Percentiles rank a stretch among this genome's conserved stretches.
Evolutionary conservation across 2,888 invertebrate species (phyloP).

Genomic region (Nysson spinosus): DNA sequence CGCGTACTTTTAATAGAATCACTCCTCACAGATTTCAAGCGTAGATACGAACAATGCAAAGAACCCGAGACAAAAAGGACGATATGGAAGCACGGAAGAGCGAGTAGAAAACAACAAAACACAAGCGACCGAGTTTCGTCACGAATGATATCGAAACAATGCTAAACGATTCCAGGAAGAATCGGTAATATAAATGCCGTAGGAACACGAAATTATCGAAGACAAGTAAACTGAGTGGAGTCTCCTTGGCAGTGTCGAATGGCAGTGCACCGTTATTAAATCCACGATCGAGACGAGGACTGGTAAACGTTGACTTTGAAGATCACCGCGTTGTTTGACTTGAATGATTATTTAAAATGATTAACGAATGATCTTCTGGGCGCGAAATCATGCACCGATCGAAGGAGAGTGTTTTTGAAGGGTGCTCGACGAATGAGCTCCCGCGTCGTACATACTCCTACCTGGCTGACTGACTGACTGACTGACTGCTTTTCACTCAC

Average conservation of each 20-base stretch:
- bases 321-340: conserved; percentile 1
- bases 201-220: background rate
- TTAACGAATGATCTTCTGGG: conserved; percentile 19
- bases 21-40: no score
- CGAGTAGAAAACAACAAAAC: no score
- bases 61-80: no score
- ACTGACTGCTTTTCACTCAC: conserved; percentile 72
- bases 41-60: no score
- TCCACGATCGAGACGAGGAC: conserved; percentile 12
- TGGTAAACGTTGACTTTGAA: background rate
- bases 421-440: conserved; percentile 26
- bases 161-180: no score
- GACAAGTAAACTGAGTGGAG: background rate
- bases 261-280: conserved; percentile 44
- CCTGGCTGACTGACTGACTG: conserved; percentile 67
- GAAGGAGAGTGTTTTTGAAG: conserved; percentile 9
- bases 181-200: conserved; percentile 21
- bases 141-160: no score
- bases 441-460: conserved; percentile 34
- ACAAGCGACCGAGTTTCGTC: no score
- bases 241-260: conserved; percentile 34
- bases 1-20: conserved; percentile 10
- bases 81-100: no score
- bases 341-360: background rate
- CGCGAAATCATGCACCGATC: conserved; percentile 30